phyloP scores from a whole-genome alignment of 2,797 vertebrate genomes.

The Syngnathus acus region DNA sequence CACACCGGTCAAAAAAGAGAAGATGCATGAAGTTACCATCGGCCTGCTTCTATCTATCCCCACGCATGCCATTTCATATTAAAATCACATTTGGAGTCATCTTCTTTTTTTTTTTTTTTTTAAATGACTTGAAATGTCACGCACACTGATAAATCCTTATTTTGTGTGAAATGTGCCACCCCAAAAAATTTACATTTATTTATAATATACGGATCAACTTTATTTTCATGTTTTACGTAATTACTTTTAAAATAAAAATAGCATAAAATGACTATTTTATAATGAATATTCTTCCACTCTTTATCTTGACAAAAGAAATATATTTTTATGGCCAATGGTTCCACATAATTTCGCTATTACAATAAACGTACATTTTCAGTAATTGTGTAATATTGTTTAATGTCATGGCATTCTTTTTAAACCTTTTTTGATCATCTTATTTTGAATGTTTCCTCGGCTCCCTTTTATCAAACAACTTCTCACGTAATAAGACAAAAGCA shows the following conservation, averaged over 20 bases:
- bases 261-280: too few species aligned
- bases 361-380: neutral
- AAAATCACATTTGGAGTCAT: neutral
- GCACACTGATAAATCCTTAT: neutral
- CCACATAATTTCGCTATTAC: neutral
- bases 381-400: neutral
- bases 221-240: too few species aligned
- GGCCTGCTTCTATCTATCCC: slow-evolving; percentile 20
- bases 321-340: neutral
- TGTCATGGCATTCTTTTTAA: neutral
- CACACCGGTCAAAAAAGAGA: slow-evolving; percentile 12
- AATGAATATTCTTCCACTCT: neutral
- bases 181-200: neutral
- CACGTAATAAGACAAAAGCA: neutral
- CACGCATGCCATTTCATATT: neutral
- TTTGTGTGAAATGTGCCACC: neutral
- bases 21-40: slow-evolving; percentile 23
- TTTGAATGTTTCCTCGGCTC: neutral
- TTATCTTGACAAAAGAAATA: neutral
- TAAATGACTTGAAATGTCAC: neutral
- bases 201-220: too few species aligned
- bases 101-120: too few species aligned
- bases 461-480: too few species aligned
- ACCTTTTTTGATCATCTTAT: too few species aligned
- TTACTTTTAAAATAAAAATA: too few species aligned